Base-by-base conservation (phyloP, 2,888 invertebrate genomes). In the Drosophila pseudotalamancana region DNA sequence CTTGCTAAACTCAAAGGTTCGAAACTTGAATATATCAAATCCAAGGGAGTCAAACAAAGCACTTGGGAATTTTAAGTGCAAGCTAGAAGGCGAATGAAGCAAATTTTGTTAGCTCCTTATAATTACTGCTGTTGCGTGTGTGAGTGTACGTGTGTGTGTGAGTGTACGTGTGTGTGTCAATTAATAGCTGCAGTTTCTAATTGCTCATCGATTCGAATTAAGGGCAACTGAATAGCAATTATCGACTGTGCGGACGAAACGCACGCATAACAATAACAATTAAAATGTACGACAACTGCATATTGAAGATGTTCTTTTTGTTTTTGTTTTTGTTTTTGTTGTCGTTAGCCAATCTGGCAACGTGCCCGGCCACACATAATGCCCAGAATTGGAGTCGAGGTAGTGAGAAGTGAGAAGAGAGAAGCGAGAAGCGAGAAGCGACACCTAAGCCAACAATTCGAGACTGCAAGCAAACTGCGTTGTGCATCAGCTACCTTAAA, bases 201-300 rank as follows among this genome's bases (percentile, higher is more conserved):
- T 46, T 60, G 46, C 12, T 21, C 23, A 37, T 43, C 49, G 60
- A 53, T 45, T 51, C 37, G 37, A 65, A 61, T 71, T 61, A 57
- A 54, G 35, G 53, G 27, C 37, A 56, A 66, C 64, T 56, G 63
- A 62, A 66, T 35, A 49, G 42, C 87, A 73, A 80, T 80, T 86
- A 86, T 76, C 76, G 72, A 46, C 25, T 27, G 19, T 27, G 34
- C 23, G 21, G 19, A 18, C 55, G 40, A 46, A 45, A 42, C 60
- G 51, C 45, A 59, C 60, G 87, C 82, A 83, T 74, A 79, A 87
- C 83, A 77, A 87, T 86, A 87, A 79, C 88, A 83, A 87, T 87
- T 87, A 83, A 85, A 87, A 63, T 74, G 74, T 82, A 85, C 88
- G 83, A 83, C 88, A 87, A 87, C 77, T 85, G 88, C 88, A 83